Base-by-base conservation (phyloP, 2,113 vertebrate species). In the Papio anubis region DNA sequence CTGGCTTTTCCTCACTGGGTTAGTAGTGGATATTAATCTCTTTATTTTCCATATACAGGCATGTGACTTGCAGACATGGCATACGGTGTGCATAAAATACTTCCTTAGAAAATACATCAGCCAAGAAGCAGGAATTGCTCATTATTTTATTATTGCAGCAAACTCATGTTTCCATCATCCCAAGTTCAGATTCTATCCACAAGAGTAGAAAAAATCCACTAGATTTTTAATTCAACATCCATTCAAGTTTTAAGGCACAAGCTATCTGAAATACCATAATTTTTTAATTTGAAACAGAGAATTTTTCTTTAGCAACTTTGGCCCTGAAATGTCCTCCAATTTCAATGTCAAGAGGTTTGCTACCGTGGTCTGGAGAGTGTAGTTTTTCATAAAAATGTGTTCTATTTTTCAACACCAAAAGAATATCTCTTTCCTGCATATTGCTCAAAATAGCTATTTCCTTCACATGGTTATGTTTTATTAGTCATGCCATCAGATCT, bases 401-500 rank as follows among this genome's bases (percentile, higher is more conserved):
- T 96, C 98, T 98, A 97, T 98, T 98, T 98, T 98, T 87, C 38
- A 94, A 91, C 79, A 96, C 20, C 72, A 98, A 97, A 97, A 97
- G 89, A 97, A 90, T 97, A 90, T 81, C 83, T 93, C 83, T 98
- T 97, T 82, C 98, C 93, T 97, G 93, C 0, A 64, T 95, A 98
- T 98, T 98, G 98, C 96, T 99, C 97, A 98, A 96, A 98, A 96
- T 98, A 96, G 66, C 97, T 94, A 98, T 98, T 98, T 98, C 98
- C 97, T 99, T 99, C 98, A 97, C 96, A 98, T 92, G 94, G 94
- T 98, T 97, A 55, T 98, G 93, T 98, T 99, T 98, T 98, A 99
- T 99, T 99, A 99, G 99, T 99, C 98, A 99, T 98, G 98, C 98
- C 98, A 98, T 89, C 94, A 79, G 88, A 87, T 95, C 90, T 80